Base-by-base conservation (phyloP, 2,797 vertebrate species). In the Rhinatrema bivittatum region DNA sequence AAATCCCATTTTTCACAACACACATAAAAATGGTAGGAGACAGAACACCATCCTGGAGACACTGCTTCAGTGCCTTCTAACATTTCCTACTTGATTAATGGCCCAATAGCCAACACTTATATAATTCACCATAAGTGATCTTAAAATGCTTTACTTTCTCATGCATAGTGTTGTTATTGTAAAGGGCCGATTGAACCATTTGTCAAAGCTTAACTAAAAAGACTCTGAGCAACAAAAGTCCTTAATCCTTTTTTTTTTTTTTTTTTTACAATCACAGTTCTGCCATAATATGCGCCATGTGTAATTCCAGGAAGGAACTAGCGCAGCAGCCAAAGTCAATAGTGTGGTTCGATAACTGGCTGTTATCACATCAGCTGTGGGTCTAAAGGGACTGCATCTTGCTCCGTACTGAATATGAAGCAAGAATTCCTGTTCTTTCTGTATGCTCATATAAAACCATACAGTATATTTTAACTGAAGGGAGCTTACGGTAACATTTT, bases 51-150 rank as follows among this genome's bases (percentile, higher is more conserved):
- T 54, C 29, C 32, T 29, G 20, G 33, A 53, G 42, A 69, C 39
- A 49, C 23, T 42, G 44, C 48, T 61, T 52, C 55, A 49, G 34
- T 46, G 60, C 35, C 42, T 65, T 28, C 24, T 28, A 51, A 30
- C 56, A 46, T 32, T 36, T 56, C 50, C 14, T 1, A 29, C 30
- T 53, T 70, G 68, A 74, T 49, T 59, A 72, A 72, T 58, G 58
- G 42, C 29, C 67, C 58, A 53, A 62, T 37, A 57, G 48, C 34
- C 14, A 32, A 58, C 63, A 56, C 49, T 54, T 53, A 40, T 10
- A 61, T 63, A 65, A 72, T 59, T 71, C 55, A 69, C 53, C 16
- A n/a, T 53, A 74, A 75, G 53, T 34, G 46, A 72, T 64, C 60
- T 42, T 58, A 62, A 65, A 67, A 66, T 42, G 42, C 39, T 53